Evolutionary conservation across 2,797 vertebrate species (phyloP).

Genomic region (Coranthus polyacanthus): DNA sequence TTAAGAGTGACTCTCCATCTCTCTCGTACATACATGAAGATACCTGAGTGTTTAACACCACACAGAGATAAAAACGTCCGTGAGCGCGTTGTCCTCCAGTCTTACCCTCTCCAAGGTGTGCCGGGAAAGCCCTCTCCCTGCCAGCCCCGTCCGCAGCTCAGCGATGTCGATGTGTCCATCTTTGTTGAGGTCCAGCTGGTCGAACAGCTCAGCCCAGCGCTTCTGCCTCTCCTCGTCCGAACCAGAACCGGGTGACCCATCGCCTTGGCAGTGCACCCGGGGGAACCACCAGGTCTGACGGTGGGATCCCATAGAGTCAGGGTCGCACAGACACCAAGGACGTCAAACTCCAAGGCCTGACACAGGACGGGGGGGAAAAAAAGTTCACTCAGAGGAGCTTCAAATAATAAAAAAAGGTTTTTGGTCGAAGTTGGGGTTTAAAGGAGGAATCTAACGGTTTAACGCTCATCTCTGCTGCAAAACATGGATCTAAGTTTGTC

Average conservation of each 20-base stretch:
- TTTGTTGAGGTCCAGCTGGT: slow-evolving; percentile 91
- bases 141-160: slow-evolving; percentile 89
- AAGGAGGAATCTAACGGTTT: no score
- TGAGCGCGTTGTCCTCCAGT: background rate
- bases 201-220: slow-evolving; percentile 88
- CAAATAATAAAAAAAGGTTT: no score
- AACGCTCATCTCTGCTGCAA: no score
- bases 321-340: background rate
- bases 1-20: no score
- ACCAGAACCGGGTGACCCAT: background rate
- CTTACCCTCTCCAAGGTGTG: slow-evolving; percentile 84
- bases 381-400: no score
- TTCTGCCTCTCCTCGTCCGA: slow-evolving; percentile 81
- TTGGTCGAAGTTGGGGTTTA: no score
- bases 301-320: slow-evolving; percentile 63
- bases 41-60: no score
- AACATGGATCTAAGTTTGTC: no score
- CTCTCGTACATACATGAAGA: no score
- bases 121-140: slow-evolving; percentile 80
- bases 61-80: no score
- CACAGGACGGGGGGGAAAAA: background rate
- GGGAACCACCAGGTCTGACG: slow-evolving; percentile 50
- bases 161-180: slow-evolving; percentile 89
- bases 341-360: slow-evolving; percentile 4
- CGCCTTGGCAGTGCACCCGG: slow-evolving; percentile 72